These are phyloP conservation scores for Junonia oenone DNA, from an alignment of 2,888 invertebrate genomes.

Conservation along the genomic window DNA sequence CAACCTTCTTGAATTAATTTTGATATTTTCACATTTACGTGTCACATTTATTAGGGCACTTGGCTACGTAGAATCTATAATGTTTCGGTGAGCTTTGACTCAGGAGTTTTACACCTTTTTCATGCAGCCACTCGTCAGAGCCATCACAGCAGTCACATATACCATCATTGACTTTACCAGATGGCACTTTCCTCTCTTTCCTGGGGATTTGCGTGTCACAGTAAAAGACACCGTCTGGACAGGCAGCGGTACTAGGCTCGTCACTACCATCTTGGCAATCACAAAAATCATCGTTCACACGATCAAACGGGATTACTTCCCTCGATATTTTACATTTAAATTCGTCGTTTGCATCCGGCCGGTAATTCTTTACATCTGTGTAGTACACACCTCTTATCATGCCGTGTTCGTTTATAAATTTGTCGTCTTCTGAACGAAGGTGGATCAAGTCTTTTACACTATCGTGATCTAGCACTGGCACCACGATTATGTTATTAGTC, in stretches of 20 bases:
- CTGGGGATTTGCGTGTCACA: constrained; percentile 81
- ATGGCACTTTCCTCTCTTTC: constrained; percentile 73
- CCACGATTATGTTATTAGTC: constrained; percentile 40
- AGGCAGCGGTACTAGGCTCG: constrained; percentile 93
- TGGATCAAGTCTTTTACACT: constrained; percentile 43
- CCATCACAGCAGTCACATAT: constrained; percentile 97
- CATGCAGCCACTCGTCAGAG: constrained; percentile 87
- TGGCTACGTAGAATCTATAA: constrained; percentile 51
- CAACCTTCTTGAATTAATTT: constrained; percentile 7
- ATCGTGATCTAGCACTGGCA: constrained; percentile 47
- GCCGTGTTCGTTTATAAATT: constrained; percentile 60
- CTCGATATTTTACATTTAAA: constrained; percentile 65
- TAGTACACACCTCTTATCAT: constrained; percentile 61
- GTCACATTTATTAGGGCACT: constrained; percentile 51
- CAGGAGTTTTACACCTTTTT: constrained; percentile 40
- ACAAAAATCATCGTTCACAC: constrained; percentile 91
- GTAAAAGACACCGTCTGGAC: constrained; percentile 89
- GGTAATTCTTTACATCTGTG: constrained; percentile 54
- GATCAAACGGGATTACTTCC: constrained; percentile 54
- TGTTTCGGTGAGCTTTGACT: constrained; percentile 50
- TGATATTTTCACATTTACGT: constrained; percentile 5
- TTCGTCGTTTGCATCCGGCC: constrained; percentile 53
- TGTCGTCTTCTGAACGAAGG: constrained; percentile 56
- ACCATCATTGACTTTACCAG: constrained; percentile 94
- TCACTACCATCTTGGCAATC: constrained; percentile 90